These are phyloP conservation scores for Clarias laeviceps DNA, from an alignment of 2,797 vertebrate species.

Conservation along the genomic window DNA sequence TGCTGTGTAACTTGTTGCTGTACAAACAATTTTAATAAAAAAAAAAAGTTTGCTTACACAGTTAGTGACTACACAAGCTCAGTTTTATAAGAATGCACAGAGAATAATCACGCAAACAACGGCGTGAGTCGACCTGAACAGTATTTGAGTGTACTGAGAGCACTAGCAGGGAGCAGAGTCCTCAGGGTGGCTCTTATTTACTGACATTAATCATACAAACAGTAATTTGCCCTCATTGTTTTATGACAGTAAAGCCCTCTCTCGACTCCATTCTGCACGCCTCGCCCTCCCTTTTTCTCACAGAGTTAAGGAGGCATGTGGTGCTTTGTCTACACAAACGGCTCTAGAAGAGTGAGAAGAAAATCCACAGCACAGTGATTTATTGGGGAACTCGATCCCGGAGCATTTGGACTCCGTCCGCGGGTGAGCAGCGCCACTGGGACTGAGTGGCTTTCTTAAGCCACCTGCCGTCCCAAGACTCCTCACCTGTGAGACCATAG, in stretches of 20 bases:
- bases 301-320: constrained; percentile 58
- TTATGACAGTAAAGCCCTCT: background rate
- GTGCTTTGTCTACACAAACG: constrained; percentile 6
- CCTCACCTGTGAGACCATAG: constrained; percentile 25
- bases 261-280: background rate
- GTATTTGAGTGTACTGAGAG: background rate
- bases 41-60: no score
- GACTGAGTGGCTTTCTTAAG: constrained; percentile 35
- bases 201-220: background rate
- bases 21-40: no score
- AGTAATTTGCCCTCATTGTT: constrained; percentile 18
- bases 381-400: constrained; percentile 63
- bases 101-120: background rate
- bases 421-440: constrained; percentile 34
- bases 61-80: background rate
- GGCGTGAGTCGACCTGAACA: background rate
- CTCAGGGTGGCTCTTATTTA: background rate
- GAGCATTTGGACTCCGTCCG: constrained; percentile 58
- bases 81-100: background rate
- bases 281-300: constrained; percentile 33
- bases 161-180: background rate
- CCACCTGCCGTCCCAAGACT: constrained; percentile 18
- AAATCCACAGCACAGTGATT: constrained; percentile 53
- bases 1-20: no score
- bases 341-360: constrained; percentile 16